Evolutionary conservation across 2,113 vertebrate genomes (phyloP).

Genomic region (Ramphastos sulfuratus): DNA sequence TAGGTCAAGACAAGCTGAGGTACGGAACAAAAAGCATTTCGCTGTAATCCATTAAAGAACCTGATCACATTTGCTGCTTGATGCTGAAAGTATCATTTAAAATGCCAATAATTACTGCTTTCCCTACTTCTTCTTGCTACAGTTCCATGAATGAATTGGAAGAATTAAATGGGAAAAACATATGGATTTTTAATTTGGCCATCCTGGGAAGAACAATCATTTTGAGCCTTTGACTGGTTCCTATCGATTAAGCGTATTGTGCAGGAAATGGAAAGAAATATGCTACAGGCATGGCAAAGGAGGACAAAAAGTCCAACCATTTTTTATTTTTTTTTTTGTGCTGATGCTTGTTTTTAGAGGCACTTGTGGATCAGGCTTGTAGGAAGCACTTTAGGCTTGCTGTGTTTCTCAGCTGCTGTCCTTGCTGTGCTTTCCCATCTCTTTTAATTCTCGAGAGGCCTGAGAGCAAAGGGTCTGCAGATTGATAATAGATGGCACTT

Average conservation of each 20-base stretch:
- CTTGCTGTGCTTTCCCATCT: neutral
- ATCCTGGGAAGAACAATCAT: neutral
- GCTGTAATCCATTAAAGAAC: neutral
- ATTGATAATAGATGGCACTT: neutral
- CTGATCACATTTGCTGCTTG: neutral
- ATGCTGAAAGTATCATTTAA: neutral
- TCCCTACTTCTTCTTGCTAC: neutral
- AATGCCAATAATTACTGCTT: slow-evolving; percentile 7
- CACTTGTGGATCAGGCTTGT: neutral
- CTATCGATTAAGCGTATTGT: neutral
- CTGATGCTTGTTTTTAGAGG: neutral
- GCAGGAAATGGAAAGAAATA: neutral
- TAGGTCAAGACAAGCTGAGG: neutral
- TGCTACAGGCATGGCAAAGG: neutral
- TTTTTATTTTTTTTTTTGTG: neutral
- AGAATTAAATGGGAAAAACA: slow-evolving; percentile 16
- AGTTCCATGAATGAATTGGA: neutral
- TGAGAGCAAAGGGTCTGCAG: neutral
- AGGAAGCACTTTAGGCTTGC: neutral
- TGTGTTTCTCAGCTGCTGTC: neutral
- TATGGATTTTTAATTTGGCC: slow-evolving; percentile 5
- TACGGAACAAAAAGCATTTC: neutral
- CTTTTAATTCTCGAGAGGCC: neutral
- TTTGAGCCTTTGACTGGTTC: neutral
- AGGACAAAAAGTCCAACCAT: neutral